A percentile compares a stretch with the other conserved stretches of the same genome.
Conservation (phyloP, 1,140 invertebrate species). For the Bombus haemorrhoidalis region DNA sequence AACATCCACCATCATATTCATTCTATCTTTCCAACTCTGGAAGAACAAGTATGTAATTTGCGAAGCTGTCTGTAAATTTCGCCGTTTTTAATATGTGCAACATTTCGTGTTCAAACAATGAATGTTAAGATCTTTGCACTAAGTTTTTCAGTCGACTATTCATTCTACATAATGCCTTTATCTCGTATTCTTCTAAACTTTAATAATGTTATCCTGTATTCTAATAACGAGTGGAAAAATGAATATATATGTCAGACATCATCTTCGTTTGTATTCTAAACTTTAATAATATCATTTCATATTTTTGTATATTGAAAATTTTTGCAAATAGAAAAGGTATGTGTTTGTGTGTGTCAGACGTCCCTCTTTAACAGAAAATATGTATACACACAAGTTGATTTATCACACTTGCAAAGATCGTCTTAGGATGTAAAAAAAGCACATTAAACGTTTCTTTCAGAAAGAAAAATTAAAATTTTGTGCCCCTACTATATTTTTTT, state of each 20-base stretch:
- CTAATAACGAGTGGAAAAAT: background rate
- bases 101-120: too few relatives aligned
- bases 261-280: background rate
- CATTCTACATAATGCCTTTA: background rate
- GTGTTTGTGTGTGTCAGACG: background rate
- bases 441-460: too few relatives aligned
- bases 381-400: background rate
- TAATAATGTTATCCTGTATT: background rate
- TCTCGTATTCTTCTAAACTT: background rate
- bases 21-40: background rate
- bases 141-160: background rate
- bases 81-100: background rate
- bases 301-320: too few relatives aligned
- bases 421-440: background rate
- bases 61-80: background rate
- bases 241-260: background rate
- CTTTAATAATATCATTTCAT: background rate
- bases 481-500: too few relatives aligned
- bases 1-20: conserved; percentile 28
- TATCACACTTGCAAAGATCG: background rate
- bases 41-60: background rate
- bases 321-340: background rate
- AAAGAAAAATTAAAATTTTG: too few relatives aligned
- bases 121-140: too few relatives aligned
- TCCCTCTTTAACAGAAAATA: background rate